Conservation (phyloP, 2,797 vertebrate species). For the Hoplostethus mediterraneus region DNA sequence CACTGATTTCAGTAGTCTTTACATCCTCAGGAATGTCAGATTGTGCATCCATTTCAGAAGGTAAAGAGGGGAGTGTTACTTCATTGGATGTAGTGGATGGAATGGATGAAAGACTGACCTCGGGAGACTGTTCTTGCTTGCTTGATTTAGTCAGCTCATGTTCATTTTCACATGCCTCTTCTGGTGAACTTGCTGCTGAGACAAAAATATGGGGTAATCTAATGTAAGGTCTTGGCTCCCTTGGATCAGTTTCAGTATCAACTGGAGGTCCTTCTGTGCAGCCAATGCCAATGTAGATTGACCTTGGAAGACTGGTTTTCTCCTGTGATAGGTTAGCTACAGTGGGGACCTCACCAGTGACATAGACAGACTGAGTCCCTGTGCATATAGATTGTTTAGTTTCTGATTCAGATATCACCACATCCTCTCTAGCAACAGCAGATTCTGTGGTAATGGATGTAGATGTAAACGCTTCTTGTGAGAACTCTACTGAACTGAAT, state of each 20-base stretch:
- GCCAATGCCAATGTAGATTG: slow-evolving; percentile 76
- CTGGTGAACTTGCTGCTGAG: slow-evolving; percentile 81
- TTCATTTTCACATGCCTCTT: slow-evolving; percentile 70
- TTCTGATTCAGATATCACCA: slow-evolving; percentile 21
- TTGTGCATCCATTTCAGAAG: slow-evolving; percentile 13
- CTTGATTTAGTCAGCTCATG: slow-evolving; percentile 23
- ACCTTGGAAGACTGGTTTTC: slow-evolving; percentile 40
- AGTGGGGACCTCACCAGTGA: slow-evolving; percentile 29
- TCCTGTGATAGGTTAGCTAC: slow-evolving; percentile 22
- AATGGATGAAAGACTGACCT: slow-evolving; percentile 8
- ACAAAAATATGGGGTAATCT: slow-evolving; percentile 83
- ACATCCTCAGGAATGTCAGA: slow-evolving; percentile 27
- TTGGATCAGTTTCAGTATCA: slow-evolving; percentile 33
- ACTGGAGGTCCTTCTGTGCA: slow-evolving; percentile 35
- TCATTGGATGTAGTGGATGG: slow-evolving; percentile 21
- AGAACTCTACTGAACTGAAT: slow-evolving; percentile 66
- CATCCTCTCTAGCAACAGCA: slow-evolving; percentile 19
- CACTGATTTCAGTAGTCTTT: slow-evolving; percentile 20
- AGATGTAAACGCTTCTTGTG: slow-evolving; percentile 28
- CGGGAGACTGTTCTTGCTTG: slow-evolving; percentile 26
- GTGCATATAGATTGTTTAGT: slow-evolving; percentile 21
- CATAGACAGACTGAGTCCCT: neutral
- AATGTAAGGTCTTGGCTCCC: slow-evolving; percentile 59
- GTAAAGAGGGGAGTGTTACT: slow-evolving; percentile 12
- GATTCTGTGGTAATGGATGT: slow-evolving; percentile 7